Conservation (phyloP, 1,140 invertebrate species). For the Coboldia fuscipes region DNA sequence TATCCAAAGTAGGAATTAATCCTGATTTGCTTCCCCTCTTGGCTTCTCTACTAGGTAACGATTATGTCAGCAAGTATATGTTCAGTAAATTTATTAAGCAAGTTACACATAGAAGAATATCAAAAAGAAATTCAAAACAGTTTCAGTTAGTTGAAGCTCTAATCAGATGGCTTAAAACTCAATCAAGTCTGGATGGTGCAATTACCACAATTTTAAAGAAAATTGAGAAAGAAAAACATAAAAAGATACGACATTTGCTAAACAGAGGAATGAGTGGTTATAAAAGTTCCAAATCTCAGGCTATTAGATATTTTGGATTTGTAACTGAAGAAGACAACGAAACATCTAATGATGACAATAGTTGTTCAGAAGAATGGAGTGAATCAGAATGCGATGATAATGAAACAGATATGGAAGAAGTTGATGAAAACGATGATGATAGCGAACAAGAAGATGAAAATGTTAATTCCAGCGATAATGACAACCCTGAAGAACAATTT, state of each 20-base stretch:
- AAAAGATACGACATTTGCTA: conserved; percentile 29
- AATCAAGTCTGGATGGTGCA: conserved; percentile 42
- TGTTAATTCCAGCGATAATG: neutral
- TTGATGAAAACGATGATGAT: conserved; percentile 5
- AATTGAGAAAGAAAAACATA: conserved; percentile 28
- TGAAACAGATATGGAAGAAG: conserved; percentile 6
- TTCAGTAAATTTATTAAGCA: conserved; percentile 48
- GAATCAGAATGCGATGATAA: conserved; percentile 5
- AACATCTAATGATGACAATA: conserved; percentile 3
- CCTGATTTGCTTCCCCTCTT: conserved; percentile 47
- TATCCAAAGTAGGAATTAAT: conserved; percentile 37
- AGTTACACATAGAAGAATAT: conserved; percentile 36
- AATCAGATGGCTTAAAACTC: conserved; percentile 48
- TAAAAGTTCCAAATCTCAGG: conserved; percentile 26
- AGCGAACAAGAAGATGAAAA: conserved; percentile 6
- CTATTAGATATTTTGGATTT: conserved; percentile 29
- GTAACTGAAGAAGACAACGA: conserved; percentile 8
- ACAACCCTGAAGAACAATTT: neutral
- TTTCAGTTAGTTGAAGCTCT: conserved; percentile 41
- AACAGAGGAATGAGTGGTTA: conserved; percentile 38
- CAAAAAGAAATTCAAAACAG: conserved; percentile 27
- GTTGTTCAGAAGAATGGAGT: conserved; percentile 3
- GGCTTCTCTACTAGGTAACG: conserved; percentile 67
- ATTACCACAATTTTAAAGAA: conserved; percentile 37
- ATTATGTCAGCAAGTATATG: conserved; percentile 46